phyloP scores from a whole-genome alignment of 2,888 invertebrate species.

The Meiosimyza decipiens region DNA sequence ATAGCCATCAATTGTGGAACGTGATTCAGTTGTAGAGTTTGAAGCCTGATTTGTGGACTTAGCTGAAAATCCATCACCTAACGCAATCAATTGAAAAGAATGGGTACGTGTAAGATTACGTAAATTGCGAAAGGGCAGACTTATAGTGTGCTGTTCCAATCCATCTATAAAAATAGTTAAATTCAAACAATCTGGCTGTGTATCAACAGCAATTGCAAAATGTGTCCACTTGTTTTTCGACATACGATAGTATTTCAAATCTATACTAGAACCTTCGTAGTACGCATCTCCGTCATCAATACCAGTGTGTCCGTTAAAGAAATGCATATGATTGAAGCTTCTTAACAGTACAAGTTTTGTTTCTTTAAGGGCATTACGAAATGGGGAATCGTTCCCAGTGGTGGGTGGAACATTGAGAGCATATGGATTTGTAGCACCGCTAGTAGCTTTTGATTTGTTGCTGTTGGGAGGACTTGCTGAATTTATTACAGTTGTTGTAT shows the following conservation, averaged over 20 bases:
- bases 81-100: slow-evolving; percentile 59
- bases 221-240: slow-evolving; percentile 63
- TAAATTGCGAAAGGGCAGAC: slow-evolving; percentile 58
- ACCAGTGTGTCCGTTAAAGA: slow-evolving; percentile 58
- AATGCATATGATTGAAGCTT: slow-evolving; percentile 61
- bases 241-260: slow-evolving; percentile 58
- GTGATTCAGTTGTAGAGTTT: slow-evolving; percentile 51
- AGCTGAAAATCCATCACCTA: slow-evolving; percentile 55
- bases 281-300: slow-evolving; percentile 45
- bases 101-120: slow-evolving; percentile 54
- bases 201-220: slow-evolving; percentile 58
- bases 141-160: slow-evolving; percentile 56
- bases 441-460: slow-evolving; percentile 33
- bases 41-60: slow-evolving; percentile 34
- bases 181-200: slow-evolving; percentile 54
- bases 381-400: slow-evolving; percentile 42
- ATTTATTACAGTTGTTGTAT: slow-evolving; percentile 17
- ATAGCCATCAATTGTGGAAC: slow-evolving; percentile 56
- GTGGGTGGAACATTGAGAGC: not conserved
- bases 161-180: slow-evolving; percentile 60
- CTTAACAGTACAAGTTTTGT: slow-evolving; percentile 62
- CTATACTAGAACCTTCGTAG: slow-evolving; percentile 56
- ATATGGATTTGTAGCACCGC: slow-evolving; percentile 32
- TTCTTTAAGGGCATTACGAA: slow-evolving; percentile 61
- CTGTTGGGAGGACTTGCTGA: slow-evolving; percentile 5